Evolutionary conservation across 2,797 vertebrate genomes (phyloP).

Genomic region (Pangasius larnaudii): DNA sequence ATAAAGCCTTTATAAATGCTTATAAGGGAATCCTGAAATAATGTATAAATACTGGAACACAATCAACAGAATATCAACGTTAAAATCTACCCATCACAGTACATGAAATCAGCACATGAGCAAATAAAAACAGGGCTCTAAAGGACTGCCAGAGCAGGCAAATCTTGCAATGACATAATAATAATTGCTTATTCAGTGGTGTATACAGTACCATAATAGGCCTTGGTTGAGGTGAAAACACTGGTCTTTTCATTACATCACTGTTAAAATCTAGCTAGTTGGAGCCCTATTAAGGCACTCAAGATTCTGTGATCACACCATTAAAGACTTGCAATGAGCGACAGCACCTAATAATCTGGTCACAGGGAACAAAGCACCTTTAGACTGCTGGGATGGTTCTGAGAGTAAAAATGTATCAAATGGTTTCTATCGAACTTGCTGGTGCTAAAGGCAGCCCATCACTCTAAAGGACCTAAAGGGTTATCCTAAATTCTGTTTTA

Average conservation of each 20-base stretch:
- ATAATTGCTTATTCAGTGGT: constrained; percentile 22
- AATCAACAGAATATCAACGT: neutral
- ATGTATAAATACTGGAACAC: constrained; percentile 1
- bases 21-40: neutral
- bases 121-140: constrained; percentile 16
- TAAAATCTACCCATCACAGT: neutral
- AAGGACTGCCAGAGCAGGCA: neutral
- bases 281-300: constrained; percentile 65
- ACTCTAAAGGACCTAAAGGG: constrained; percentile 16
- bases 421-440: constrained; percentile 36
- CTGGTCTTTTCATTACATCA: constrained; percentile 27
- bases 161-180: constrained; percentile 17
- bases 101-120: neutral
- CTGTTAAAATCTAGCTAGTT: constrained; percentile 32
- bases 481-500: constrained; percentile 17
- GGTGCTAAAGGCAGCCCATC: constrained; percentile 38
- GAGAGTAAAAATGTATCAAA: constrained; percentile 46
- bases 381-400: constrained; percentile 41
- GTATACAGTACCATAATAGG: constrained; percentile 42
- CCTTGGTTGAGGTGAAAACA: constrained; percentile 38
- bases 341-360: constrained; percentile 54
- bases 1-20: neutral
- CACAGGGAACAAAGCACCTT: constrained; percentile 59
- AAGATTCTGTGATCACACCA: constrained; percentile 52
- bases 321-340: constrained; percentile 46